phyloP scores from a whole-genome alignment of 2,113 vertebrate genomes.

The Sphaerodactylus townsendi region DNA sequence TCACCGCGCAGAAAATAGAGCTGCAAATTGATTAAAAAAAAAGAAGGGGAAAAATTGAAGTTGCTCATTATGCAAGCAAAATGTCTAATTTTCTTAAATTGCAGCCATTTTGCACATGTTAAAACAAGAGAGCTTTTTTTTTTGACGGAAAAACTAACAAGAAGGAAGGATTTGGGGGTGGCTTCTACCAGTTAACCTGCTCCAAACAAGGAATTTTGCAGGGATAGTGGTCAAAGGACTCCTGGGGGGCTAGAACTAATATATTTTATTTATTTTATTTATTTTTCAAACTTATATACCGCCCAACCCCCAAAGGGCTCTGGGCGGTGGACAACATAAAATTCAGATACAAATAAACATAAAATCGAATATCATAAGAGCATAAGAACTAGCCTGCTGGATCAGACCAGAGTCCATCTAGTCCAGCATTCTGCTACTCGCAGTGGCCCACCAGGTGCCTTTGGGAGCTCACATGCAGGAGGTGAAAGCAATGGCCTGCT shows the following conservation, averaged over 20 bases:
- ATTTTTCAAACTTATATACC: too few species aligned
- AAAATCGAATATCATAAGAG: too few species aligned
- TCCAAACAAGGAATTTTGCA: neutral
- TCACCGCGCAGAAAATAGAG: constrained; percentile 71
- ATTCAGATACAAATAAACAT: too few species aligned
- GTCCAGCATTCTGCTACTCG: too few species aligned
- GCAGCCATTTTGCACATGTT: constrained; percentile 63
- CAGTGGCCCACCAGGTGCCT: too few species aligned
- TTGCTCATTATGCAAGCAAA: constrained; percentile 65
- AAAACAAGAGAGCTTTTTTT: constrained; percentile 58
- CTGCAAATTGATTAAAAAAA: constrained; percentile 59
- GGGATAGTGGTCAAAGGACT: neutral
- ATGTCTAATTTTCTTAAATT: constrained; percentile 70
- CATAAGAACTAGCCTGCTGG: too few species aligned
- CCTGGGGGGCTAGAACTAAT: neutral
- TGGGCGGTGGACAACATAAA: too few species aligned
- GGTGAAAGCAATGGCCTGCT: too few species aligned
- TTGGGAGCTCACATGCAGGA: too few species aligned
- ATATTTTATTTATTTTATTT: too few species aligned
- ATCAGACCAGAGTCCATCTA: too few species aligned
- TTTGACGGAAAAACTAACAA: constrained; percentile 46
- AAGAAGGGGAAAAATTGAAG: constrained; percentile 35
- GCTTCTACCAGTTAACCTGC: neutral
- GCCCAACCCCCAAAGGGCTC: too few species aligned
- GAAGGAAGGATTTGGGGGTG: neutral